Conservation (phyloP, 2,113 vertebrate genomes). For the Garra rufa region DNA sequence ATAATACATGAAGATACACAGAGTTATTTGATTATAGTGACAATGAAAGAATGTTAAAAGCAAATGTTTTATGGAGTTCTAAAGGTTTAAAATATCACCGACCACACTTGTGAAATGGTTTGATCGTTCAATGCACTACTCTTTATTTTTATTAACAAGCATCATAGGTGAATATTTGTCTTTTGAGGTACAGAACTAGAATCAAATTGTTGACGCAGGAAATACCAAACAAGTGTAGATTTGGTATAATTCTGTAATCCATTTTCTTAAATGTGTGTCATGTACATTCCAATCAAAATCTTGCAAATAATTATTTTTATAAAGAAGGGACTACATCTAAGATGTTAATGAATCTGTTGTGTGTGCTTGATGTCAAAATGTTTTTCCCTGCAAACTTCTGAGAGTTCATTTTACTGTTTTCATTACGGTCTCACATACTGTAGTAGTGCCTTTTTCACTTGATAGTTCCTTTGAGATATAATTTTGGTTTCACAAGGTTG, state of each 20-base stretch:
- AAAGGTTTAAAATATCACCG: background rate
- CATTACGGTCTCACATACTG: background rate
- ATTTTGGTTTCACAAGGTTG: background rate
- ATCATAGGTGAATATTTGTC: background rate
- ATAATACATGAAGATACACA: background rate
- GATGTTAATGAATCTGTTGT: slow-evolving; percentile 5
- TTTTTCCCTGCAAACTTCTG: background rate
- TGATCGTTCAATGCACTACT: background rate
- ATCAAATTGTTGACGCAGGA: background rate
- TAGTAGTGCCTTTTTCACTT: slow-evolving; percentile 12
- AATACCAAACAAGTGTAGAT: background rate
- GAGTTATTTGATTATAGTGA: background rate
- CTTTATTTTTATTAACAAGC: slow-evolving; percentile 13
- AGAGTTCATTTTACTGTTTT: background rate
- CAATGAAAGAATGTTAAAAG: slow-evolving; percentile 1
- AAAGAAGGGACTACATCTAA: slow-evolving; percentile 20
- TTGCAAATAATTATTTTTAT: slow-evolving; percentile 19
- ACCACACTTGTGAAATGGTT: background rate
- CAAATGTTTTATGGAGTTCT: background rate
- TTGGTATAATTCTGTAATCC: slow-evolving; percentile 9
- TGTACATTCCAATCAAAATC: slow-evolving; percentile 28
- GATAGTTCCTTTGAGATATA: background rate
- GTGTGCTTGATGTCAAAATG: background rate
- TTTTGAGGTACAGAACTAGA: background rate
- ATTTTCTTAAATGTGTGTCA: background rate